Evolutionary conservation across 30 jellyfish, hydroid and myxozoan species (phyloP).

Genomic region (Aurelia sp.): DNA sequence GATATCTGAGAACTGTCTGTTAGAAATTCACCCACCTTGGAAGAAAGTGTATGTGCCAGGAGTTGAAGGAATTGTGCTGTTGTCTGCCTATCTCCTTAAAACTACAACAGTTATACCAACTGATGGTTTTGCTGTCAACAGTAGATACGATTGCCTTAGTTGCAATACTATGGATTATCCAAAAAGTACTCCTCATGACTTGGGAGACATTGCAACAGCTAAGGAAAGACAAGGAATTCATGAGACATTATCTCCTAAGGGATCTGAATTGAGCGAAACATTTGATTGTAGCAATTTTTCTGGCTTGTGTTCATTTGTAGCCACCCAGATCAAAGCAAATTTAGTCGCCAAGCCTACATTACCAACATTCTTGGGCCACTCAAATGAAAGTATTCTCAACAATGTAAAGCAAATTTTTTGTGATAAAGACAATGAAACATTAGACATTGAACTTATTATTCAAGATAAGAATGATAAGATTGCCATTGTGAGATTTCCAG

Average conservation of each 20-base stretch:
- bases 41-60: constrained; percentile 3
- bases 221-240: background rate
- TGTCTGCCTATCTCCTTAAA: constrained; percentile 34
- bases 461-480: background rate
- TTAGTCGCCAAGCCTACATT: background rate
- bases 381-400: background rate
- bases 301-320: background rate
- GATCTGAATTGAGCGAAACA: background rate
- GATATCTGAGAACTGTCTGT: background rate
- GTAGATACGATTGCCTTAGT: background rate
- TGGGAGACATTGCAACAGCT: background rate
- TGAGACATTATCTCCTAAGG: background rate
- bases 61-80: background rate
- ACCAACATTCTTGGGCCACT: background rate
- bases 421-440: background rate
- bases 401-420: background rate
- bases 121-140: background rate
- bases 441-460: background rate
- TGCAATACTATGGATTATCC: background rate
- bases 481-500: constrained; percentile 14
- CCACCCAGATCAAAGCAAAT: background rate
- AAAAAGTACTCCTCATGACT: background rate
- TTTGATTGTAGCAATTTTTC: background rate
- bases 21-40: constrained; percentile 48
- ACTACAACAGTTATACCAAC: background rate